Evolutionary conservation across 1,140 invertebrate species (phyloP), one percentile per base, ranked within the genome.

Genomic region (Idris sp.): DNA sequence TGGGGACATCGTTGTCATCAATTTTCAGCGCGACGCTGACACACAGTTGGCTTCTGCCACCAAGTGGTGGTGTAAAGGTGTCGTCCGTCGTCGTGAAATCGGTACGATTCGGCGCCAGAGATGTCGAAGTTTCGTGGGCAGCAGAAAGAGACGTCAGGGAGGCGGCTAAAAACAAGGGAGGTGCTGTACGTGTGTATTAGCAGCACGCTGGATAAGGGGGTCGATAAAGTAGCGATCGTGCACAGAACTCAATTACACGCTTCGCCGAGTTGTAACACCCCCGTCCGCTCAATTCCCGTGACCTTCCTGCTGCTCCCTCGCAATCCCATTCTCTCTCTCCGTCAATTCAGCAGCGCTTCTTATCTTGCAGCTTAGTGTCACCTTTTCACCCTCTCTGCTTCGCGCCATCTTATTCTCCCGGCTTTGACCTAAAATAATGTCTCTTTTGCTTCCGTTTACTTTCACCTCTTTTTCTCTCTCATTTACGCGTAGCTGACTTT

Each of bases 181-280:
- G n/a, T 13, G 13, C 49, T 41, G 18, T 58, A 15, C 22, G 19
- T 38, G 30, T 49, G 59, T 51, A 59, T 56, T 36, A 59, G 53
- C 36, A 41, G 76, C 31, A 30, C 16, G 41, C n/a, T 30, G 79
- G 73, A 76, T 81, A 82, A 84, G 78, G 80, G 80, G 82, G 82
- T 87, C 86, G 86, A 87, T 87, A 87, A 87, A 87, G 86, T 86
- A 86, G 86, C 81, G 85, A 87, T 87, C 85, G 85, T 81, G 79
- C 72, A 79, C 80, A 81, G 81, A 86, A 87, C 86, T 87, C 86
- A 87, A 87, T 87, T 87, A 87, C 85, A 87, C 82, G 86, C 84
- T 87, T 72, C 81, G 81, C 43, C 80, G 85, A 78, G 67, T 76
- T 43, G 76, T 64, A 51, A 49, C 61, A 58, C 53, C 58, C 62